A percentile compares a stretch with the other conserved stretches of the same genome.
Evolutionary conservation across 2,888 invertebrate species (phyloP).

Genomic region (Eudemis profundana): DNA sequence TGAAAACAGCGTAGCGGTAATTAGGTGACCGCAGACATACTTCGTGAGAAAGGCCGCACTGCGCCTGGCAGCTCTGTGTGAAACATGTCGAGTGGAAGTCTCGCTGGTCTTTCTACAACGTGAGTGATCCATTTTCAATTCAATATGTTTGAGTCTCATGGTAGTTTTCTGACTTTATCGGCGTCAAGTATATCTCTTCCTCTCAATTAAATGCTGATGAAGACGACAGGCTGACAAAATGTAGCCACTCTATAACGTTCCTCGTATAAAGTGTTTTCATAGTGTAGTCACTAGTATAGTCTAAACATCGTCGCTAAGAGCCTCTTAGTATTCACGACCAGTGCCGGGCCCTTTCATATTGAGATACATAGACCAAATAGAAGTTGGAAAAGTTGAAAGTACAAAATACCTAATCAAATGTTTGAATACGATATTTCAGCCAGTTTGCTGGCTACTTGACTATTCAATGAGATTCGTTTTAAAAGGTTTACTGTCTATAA

Average conservation of each 20-base stretch:
- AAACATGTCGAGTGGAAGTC: too few species aligned
- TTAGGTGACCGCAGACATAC: too few species aligned
- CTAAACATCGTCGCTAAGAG: constrained; percentile 50
- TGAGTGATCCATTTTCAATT: too few species aligned
- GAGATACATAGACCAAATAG: constrained; percentile 58
- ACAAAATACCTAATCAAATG: constrained; percentile 21
- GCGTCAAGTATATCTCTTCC: too few species aligned
- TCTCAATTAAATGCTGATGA: too few species aligned
- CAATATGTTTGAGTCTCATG: too few species aligned
- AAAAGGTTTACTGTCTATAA: constrained; percentile 21
- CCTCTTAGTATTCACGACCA: constrained; percentile 70
- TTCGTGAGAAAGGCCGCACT: too few species aligned
- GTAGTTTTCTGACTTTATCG: too few species aligned
- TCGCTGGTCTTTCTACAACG: too few species aligned
- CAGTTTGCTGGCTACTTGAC: constrained; percentile 18
- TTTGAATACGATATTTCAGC: constrained; percentile 31
- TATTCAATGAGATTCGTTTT: constrained; percentile 14
- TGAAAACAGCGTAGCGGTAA: too few species aligned
- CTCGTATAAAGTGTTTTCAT: not conserved
- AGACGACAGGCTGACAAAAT: too few species aligned
- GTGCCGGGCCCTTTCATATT: constrained; percentile 68
- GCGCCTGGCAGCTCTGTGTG: too few species aligned
- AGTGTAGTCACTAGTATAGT: not conserved
- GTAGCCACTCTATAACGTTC: not conserved
- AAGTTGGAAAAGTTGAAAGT: constrained; percentile 52